Base-by-base conservation (phyloP, 2,797 vertebrate species). In the Lutra lutra region DNA sequence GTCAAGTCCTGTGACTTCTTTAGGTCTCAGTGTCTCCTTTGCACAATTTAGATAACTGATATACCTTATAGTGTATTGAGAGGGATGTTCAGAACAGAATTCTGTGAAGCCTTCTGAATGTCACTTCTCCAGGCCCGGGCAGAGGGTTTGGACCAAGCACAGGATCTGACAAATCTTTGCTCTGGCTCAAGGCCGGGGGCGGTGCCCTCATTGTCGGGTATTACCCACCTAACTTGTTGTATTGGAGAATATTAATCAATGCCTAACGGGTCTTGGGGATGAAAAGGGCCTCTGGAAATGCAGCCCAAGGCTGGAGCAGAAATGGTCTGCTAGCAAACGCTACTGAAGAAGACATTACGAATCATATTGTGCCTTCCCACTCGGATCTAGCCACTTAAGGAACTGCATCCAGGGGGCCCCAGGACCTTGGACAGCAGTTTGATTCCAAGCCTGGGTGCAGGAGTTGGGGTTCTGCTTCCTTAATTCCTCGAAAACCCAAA, bases 351-450 rank as follows among this genome's bases (percentile, higher is more conserved):
- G 82, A 51, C 60, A 20, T 20, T 14, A 25, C 5, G 5, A 6
- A 25, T 32, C 12, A 10, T 21, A 2, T 0, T 1, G 2, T n/a
- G 35, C 2, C 1, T 32, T 21, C n/a, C 54, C 38, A 29, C 7
- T 2, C 54, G 10, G 35, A 17, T 1, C 10, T 1, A 2, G 4
- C 25, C 13, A 0, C 68, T 15, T 2, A 7, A 40, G 56, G 7
- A 66, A 32, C 1, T 15, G n/a, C 0, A 1, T 5, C 51, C 13
- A 14, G 9, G 58, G 21, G 23, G 8, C 4, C 12, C 48, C 21
- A 23, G 73, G 25, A 60, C 18, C n/a, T 18, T 9, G 18, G 77
- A 23, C 10, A 10, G 7, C 0, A 3, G 21, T 82, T 54, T 9
- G 68, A 4, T 54, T 82, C 48, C 35, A 7, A 23, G 40, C 21